Base-by-base conservation (phyloP, 2,888 invertebrate genomes). In the Ophion ellenae region DNA sequence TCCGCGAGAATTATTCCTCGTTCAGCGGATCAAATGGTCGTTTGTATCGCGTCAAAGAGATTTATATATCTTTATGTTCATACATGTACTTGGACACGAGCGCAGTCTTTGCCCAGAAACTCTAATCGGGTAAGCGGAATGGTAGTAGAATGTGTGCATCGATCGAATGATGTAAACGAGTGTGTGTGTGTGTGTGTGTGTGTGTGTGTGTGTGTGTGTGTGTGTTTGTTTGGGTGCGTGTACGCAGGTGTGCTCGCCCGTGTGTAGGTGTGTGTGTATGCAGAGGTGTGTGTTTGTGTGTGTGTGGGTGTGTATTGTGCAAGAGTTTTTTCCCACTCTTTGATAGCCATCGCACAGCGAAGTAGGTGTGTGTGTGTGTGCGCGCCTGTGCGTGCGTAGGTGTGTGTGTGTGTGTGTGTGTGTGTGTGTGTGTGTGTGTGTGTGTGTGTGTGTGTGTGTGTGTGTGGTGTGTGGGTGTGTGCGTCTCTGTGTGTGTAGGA, bases 121-220 rank as follows among this genome's bases (percentile, higher is more conserved):
- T 57, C 36, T 36, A 20, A 73, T 57, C 32, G 57, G 32, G n/a
- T 36, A 17, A n/a, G n/a, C 20, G 61, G 61, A 40, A 57, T 74
- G 81, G 78, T 74, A 74, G 71, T 81, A 67, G 69, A n/a, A 81
- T 53, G 45, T 71, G 74, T 70, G 9, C 53, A 81, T 84, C 81
- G 84, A 78, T 81, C 73, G 61, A 64, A 24, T 17, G 53, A 53
- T 53, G 47, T 14, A 47, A 47, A 47, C 10, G 32, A 4, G 7
- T 0, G 53, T 53, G 1, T 53, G 17, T 14, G 53, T 40, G 59
- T 11, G 63, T 57, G 73, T 59, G 32, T 76, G 69, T 77, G 40
- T 7, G 7, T 40, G 53, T 53, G 4, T 53, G 17, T 14, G 61
- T 40, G 59, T 11, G 63, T 57, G 73, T 59, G 32, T 76, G 73